Percentiles rank a stretch among this genome's conserved stretches.
Conservation (phyloP, 37 sponge, comb jelly and placozoan genomes). For the Ianthella basta region DNA sequence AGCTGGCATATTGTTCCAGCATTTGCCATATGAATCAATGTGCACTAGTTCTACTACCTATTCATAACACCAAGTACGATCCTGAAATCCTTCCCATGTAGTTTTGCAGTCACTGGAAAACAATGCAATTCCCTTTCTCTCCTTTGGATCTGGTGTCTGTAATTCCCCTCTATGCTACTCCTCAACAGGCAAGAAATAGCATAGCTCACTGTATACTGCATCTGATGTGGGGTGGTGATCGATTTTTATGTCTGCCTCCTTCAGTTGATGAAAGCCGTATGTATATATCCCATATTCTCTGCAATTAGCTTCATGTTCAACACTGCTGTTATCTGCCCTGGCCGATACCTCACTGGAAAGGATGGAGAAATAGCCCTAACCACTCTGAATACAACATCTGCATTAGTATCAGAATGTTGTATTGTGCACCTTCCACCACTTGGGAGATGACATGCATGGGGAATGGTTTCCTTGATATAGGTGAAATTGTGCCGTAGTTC, state of each 20-base stretch:
- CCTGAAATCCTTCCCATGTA: no score
- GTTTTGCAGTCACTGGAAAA: not conserved
- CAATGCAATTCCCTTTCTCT: not conserved
- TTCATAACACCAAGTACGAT: not conserved
- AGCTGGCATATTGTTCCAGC: not conserved
- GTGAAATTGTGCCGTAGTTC: no score
- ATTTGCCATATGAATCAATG: constrained; percentile 21
- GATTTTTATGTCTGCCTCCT: not conserved
- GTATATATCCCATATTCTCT: not conserved
- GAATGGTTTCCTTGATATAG: no score
- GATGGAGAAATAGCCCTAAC: not conserved
- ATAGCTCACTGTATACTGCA: not conserved
- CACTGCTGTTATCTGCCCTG: not conserved
- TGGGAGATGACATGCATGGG: not conserved
- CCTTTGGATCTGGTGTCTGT: not conserved
- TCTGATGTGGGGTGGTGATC: not conserved
- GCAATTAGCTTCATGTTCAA: not conserved
- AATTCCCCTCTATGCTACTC: not conserved
- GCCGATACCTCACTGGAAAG: not conserved
- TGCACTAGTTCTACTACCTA: not conserved
- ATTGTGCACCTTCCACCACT: not conserved
- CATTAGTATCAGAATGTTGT: not conserved
- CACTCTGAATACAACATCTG: constrained; percentile 7
- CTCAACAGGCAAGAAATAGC: not conserved
- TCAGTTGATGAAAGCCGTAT: not conserved